A percentile compares a stretch with the other conserved stretches of the same genome.
phyloP scores from a whole-genome alignment of 2,888 invertebrate species.

The Rhamnusium bicolor region DNA sequence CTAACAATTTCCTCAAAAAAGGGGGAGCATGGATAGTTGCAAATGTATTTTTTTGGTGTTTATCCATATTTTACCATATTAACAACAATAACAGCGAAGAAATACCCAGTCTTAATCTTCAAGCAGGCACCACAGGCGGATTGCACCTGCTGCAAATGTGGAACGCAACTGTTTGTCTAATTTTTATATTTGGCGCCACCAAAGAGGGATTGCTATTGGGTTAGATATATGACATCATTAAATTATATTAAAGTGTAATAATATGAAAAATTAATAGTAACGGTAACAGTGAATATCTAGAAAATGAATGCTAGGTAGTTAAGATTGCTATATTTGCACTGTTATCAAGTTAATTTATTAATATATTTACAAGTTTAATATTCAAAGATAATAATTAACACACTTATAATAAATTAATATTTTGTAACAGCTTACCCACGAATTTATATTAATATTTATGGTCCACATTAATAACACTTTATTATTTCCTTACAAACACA shows the following conservation, averaged over 20 bases:
- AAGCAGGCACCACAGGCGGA: too few relatives aligned
- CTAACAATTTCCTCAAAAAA: too few relatives aligned
- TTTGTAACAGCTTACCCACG: constrained; percentile 22
- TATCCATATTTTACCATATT: too few relatives aligned
- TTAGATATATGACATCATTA: too few relatives aligned
- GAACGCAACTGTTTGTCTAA: not conserved
- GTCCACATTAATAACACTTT: not conserved
- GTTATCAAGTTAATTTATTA: constrained; percentile 29
- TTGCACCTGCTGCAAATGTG: too few relatives aligned
- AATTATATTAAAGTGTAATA: too few relatives aligned
- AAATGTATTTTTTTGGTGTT: too few relatives aligned
- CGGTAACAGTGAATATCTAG: not conserved
- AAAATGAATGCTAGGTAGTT: not conserved
- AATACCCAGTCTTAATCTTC: too few relatives aligned
- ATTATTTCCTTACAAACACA: constrained; percentile 13
- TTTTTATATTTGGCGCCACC: not conserved
- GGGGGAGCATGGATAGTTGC: too few relatives aligned
- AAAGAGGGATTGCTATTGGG: too few relatives aligned
- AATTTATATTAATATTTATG: constrained; percentile 18
- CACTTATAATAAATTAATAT: constrained; percentile 14
- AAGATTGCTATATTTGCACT: not conserved
- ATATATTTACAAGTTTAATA: constrained; percentile 1
- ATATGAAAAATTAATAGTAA: not conserved
- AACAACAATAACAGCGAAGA: too few relatives aligned
- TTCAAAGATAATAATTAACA: not conserved